Conservation (phyloP, 2,797 vertebrate genomes). For the Leptodactylus fallax region DNA sequence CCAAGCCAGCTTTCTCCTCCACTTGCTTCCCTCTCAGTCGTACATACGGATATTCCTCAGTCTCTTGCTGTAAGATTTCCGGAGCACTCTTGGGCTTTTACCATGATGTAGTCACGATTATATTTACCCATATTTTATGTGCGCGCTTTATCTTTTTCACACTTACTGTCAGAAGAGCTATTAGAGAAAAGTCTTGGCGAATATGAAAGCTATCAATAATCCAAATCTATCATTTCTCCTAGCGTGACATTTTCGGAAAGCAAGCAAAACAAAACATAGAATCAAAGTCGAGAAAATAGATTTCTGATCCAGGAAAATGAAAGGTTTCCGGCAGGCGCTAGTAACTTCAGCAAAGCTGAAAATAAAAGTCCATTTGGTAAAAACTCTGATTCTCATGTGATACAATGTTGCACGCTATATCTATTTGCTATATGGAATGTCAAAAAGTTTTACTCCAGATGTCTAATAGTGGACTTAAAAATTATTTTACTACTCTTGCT, state of each 20-base stretch:
- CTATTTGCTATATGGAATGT: too few relatives aligned
- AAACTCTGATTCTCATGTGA: neutral
- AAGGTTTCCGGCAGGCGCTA: neutral
- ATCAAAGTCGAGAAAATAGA: slow-evolving; percentile 33
- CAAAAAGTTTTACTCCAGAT: neutral
- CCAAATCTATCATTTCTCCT: slow-evolving; percentile 44
- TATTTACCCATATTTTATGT: slow-evolving; percentile 35
- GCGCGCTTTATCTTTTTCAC: slow-evolving; percentile 44
- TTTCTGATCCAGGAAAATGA: slow-evolving; percentile 23
- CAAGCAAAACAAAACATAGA: slow-evolving; percentile 43
- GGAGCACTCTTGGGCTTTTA: slow-evolving; percentile 25
- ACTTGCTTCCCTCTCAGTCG: too few relatives aligned
- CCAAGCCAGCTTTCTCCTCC: neutral
- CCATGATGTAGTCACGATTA: neutral
- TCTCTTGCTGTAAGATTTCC: neutral
- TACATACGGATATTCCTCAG: neutral
- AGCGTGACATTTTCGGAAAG: slow-evolving; percentile 47
- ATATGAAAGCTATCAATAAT: slow-evolving; percentile 58
- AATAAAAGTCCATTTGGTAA: neutral
- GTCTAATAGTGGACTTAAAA: neutral
- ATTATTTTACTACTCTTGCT: too few relatives aligned
- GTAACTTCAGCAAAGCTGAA: neutral
- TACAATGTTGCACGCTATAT: neutral
- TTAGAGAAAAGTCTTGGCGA: slow-evolving; percentile 39
- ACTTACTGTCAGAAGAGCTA: slow-evolving; percentile 47